A percentile compares a stretch with the other conserved stretches of the same genome.
Conservation (phyloP, 64 coral and sea anemone species). For the Dendrophyllia cribrosa region DNA sequence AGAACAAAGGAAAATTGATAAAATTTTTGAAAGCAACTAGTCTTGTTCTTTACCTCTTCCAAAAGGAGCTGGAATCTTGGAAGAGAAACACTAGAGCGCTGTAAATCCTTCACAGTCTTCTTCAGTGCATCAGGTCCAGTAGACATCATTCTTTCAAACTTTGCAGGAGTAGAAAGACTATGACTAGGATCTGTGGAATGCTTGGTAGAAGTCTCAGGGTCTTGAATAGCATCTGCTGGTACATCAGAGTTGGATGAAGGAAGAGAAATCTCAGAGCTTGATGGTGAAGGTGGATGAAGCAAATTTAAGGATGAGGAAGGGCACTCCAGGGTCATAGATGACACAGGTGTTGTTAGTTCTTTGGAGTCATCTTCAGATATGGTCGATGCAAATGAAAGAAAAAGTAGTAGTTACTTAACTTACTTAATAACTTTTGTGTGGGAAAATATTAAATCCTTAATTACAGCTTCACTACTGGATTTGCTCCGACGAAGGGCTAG, state of each 20-base stretch:
- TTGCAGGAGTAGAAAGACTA: not conserved
- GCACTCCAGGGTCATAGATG: not conserved
- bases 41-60: constrained; percentile 71
- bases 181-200: not conserved
- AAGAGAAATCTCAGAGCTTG: constrained; percentile 36
- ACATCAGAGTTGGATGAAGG: constrained; percentile 16
- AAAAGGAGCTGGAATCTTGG: constrained; percentile 90
- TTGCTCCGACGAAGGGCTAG: too few species aligned
- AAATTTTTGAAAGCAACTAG: not conserved
- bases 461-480: too few species aligned
- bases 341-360: not conserved
- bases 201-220: not conserved
- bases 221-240: not conserved
- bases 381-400: constrained; percentile 5
- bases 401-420: too few species aligned
- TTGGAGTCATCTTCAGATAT: not conserved
- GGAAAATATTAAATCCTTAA: too few species aligned
- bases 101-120: constrained; percentile 87
- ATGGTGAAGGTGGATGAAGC: constrained; percentile 27
- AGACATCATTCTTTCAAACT: constrained; percentile 49
- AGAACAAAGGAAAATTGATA: too few species aligned
- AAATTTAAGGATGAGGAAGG: not conserved
- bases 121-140: constrained; percentile 83
- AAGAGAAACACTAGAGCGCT: constrained; percentile 89
- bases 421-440: too few species aligned